A percentile compares a stretch with the other conserved stretches of the same genome.
phyloP scores from a whole-genome alignment of 2,797 vertebrate genomes.

The Protosalanx chinensis region DNA sequence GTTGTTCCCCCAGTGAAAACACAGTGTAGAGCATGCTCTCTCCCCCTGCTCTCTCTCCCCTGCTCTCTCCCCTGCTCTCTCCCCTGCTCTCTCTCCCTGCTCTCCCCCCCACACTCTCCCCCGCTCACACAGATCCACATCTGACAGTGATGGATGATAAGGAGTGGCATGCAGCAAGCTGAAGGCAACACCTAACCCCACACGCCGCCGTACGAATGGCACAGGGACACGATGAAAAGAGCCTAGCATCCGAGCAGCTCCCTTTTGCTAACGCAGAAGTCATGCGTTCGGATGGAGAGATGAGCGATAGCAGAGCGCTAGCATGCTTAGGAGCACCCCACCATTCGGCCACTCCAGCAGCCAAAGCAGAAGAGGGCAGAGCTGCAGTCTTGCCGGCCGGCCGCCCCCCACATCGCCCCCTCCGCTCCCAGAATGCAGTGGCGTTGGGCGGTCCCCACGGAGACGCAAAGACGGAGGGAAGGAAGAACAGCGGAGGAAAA shows the following conservation, averaged over 20 bases:
- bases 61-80: no score
- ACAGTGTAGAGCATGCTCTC: background rate
- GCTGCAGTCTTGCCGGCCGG: constrained; percentile 69
- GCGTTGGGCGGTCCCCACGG: background rate
- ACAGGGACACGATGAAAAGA: no score
- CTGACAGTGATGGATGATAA: background rate
- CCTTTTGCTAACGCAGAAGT: background rate
- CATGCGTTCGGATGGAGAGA: background rate
- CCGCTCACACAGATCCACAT: background rate
- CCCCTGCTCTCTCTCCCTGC: no score
- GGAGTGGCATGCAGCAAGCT: constrained; percentile 18
- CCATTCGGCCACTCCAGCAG: constrained; percentile 83
- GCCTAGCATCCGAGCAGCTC: background rate
- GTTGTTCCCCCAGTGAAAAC: no score
- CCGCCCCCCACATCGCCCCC: constrained; percentile 68
- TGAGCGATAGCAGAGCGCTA: constrained; percentile 58
- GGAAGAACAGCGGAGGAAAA: constrained; percentile 42
- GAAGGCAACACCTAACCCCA: no score
- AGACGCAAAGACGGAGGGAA: constrained; percentile 1
- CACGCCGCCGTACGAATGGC: no score
- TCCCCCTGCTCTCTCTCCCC: no score
- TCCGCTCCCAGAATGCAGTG: constrained; percentile 11
- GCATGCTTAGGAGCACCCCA: constrained; percentile 78
- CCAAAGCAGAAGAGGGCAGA: constrained; percentile 78
- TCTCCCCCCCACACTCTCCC: no score